Evolutionary conservation across 2,888 invertebrate genomes (phyloP), one percentile per base, ranked within the genome.

Genomic region (Macrosoma leucophasiata): DNA sequence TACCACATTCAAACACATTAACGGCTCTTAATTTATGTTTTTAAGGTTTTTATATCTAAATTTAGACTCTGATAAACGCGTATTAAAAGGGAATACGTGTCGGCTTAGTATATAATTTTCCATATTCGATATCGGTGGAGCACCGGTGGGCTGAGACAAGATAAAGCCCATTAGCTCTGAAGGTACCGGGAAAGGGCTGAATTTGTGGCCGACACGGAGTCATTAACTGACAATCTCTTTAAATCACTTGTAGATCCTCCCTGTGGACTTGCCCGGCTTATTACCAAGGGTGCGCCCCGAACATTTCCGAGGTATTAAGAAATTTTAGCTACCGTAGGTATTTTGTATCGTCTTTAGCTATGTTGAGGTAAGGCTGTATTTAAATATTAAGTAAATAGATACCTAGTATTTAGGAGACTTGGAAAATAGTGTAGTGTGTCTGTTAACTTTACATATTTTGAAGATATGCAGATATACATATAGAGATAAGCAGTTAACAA

Each of bases 201-300:
- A 69, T 73, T 74, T 73, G 78, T 68, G 75, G 74, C 60, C 62
- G 61, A 59, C 69, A 56, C 52, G 50, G 61, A 52, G 67, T 69
- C 73, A 76, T 79, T 76, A 77, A 71, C 76, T 72, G 75, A 73
- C 71, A 74, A 77, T 76, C 74, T 75, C 72, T 72, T 73, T 77
- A 77, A 79, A 78, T 79, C 76, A 76, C 79, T 81, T 70, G 74
- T 67, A 55, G 71, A 72, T 67, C 70, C 66, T 64, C 69, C 71
- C 66, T 44, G 46, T 55, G 63, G 68, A 53, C 62, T 61, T 52
- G 35, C 47, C 61, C 52, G 61, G 51, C 68, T 76, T 76, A 78
- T 77, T 77, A 70, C 65, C 40, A 52, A 67, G 79, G 75, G 75
- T 67, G 65, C 58, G 58, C 43, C 41, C 39, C 38, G 35, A 62